Percentiles rank a stretch among this genome's conserved stretches.
Evolutionary conservation across 1,140 invertebrate genomes (phyloP).

Genomic region (Drosophila bocki): DNA sequence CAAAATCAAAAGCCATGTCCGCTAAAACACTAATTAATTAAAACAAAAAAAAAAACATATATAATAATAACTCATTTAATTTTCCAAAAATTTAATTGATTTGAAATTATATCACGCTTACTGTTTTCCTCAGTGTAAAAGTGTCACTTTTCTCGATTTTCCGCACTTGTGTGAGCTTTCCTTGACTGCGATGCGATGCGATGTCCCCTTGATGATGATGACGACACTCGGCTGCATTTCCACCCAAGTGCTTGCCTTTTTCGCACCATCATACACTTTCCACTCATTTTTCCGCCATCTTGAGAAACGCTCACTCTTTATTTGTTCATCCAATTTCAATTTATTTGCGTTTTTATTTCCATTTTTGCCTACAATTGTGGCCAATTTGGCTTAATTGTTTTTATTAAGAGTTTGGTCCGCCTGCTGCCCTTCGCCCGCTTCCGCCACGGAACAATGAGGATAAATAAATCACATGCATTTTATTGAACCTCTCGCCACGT

Average conservation of each 20-base stretch:
- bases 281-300: constrained; percentile 19
- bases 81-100: no score
- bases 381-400: constrained; percentile 75
- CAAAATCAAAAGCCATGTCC: no score
- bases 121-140: constrained; percentile 6
- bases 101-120: no score
- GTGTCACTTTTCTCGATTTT: constrained; percentile 11
- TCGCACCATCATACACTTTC: constrained; percentile 22
- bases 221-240: constrained; percentile 52
- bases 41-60: no score
- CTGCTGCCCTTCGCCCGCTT: background rate
- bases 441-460: constrained; percentile 50
- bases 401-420: constrained; percentile 53
- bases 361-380: constrained; percentile 61
- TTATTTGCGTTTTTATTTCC: constrained; percentile 40
- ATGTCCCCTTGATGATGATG: constrained; percentile 28
- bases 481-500: constrained; percentile 47
- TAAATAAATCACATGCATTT: constrained; percentile 78
- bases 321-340: constrained; percentile 27
- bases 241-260: constrained; percentile 45
- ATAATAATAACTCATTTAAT: no score
- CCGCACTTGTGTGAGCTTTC: constrained; percentile 30
- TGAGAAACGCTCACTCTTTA: constrained; percentile 24
- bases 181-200: constrained; percentile 2
- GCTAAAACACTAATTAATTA: no score